phyloP scores from a whole-genome alignment of 2,888 invertebrate species.

The Rosalia funebris region DNA sequence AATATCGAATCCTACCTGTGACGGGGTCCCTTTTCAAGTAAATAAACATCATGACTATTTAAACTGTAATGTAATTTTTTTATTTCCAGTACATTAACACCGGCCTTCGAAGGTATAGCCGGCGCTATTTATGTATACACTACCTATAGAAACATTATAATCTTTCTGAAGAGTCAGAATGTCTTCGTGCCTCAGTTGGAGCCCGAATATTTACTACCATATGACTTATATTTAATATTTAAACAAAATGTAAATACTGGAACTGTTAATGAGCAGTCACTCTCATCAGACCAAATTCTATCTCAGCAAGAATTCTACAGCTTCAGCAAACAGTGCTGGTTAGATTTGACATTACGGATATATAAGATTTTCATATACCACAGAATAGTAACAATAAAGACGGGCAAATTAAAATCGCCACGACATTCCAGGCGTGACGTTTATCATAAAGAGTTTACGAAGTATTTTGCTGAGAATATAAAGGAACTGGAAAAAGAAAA shows the following conservation, averaged over 20 bases:
- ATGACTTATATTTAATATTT: constrained; percentile 58
- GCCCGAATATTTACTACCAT: constrained; percentile 61
- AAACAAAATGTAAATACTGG: constrained; percentile 28
- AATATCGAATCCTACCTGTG: too few relatives aligned
- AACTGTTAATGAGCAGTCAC: neutral
- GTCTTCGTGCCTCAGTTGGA: constrained; percentile 61
- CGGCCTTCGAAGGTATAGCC: constrained; percentile 30
- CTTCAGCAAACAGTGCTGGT: constrained; percentile 66
- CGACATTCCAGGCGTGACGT: neutral
- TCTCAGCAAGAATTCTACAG: constrained; percentile 45
- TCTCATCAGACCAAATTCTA: constrained; percentile 17
- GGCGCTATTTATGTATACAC: constrained; percentile 49
- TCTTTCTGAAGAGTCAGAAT: constrained; percentile 57
- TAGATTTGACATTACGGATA: constrained; percentile 71
- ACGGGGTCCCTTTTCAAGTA: too few relatives aligned
- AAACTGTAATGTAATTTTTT: too few relatives aligned
- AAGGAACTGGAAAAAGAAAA: constrained; percentile 23
- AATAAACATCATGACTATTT: too few relatives aligned
- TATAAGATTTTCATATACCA: constrained; percentile 69
- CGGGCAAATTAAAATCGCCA: neutral
- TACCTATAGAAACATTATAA: constrained; percentile 57
- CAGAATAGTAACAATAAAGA: constrained; percentile 44
- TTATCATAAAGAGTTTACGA: constrained; percentile 48
- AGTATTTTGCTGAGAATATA: constrained; percentile 29
- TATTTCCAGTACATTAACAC: constrained; percentile 28